phyloP scores from a whole-genome alignment of 37 sponge, comb jelly and placozoan species.

The Chondrosia reniformis region DNA sequence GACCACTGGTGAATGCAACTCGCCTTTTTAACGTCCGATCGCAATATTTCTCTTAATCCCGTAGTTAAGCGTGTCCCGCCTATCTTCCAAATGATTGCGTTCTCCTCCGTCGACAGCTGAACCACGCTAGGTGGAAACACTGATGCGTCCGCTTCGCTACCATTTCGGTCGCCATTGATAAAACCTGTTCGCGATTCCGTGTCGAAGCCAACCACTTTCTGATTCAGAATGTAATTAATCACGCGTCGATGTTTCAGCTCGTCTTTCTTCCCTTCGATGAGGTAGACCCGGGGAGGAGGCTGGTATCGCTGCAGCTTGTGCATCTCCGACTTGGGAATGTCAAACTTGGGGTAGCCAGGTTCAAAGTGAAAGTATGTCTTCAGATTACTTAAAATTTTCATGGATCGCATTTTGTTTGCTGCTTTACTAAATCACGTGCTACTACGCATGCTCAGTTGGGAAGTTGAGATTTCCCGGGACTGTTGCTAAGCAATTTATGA shows the following conservation, averaged over 20 bases:
- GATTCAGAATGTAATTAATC: not conserved
- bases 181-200: not conserved
- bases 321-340: not conserved
- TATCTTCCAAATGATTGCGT: not conserved
- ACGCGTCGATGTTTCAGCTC: not conserved
- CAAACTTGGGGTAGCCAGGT: not conserved
- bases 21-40: not conserved
- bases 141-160: not conserved
- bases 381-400: too few species aligned
- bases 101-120: not conserved
- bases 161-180: too few species aligned
- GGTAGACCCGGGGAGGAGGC: not conserved
- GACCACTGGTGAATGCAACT: not conserved
- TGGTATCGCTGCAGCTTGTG: not conserved
- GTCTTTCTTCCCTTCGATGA: not conserved
- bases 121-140: not conserved
- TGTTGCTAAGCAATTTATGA: slow-evolving; percentile 1
- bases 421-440: not conserved
- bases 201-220: not conserved
- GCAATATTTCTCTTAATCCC: not conserved
- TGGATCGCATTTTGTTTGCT: not conserved
- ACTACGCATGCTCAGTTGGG: slow-evolving; percentile 16
- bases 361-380: too few species aligned
- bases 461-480: not conserved
- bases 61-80: not conserved